Evolutionary conservation across 2,797 vertebrate genomes (phyloP), one percentile per base, ranked within the genome.

Genomic region (Gallinago stenura): DNA sequence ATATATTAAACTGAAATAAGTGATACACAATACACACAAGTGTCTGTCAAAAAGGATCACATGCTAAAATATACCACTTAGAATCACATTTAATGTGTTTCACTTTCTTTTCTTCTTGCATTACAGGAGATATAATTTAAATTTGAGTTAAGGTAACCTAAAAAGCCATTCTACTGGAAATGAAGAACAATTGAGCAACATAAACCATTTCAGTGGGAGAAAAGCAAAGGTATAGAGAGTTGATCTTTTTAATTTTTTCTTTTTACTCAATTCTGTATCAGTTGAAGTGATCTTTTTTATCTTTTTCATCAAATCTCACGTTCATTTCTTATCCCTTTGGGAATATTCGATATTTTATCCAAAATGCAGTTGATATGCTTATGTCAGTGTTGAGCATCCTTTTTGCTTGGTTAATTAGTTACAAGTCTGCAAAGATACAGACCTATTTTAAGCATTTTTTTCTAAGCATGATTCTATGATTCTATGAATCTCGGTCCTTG

Each of bases 101-200:
- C 5, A 28, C 6, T 75, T 89, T 64, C 14, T 76, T 87, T 86
- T 70, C 5, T 69, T 87, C 83, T 76, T 57, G 53, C 11, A 70
- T n/a, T 73, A 17, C 19, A 70, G 12, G 14, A 87, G 9, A 37
- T 68, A 61, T 7, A 89, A 69, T 82, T 89, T 87, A 84, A 69
- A 54, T 93, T 69, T 89, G 33, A 69, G 14, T 79, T 79, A 65
- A 46, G 4, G 8, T 35, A 81, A 54, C 13, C 28, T 79, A 53
- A 87, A 93, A 95, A 87, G 2, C 0, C 20, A 37, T 87, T 91
- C 90, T 76, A 80, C 21, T 73, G 28, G 48, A 93, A 95, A 77
- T 70, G 20, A 85, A 75, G 53, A 69, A 10, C 16, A 83, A 56
- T 25, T 82, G 39, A 72, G 69, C 69, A 75, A 71, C 12, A 31